Base-by-base conservation (phyloP, 2,113 vertebrate species). In the Oreotrochilus melanogaster region DNA sequence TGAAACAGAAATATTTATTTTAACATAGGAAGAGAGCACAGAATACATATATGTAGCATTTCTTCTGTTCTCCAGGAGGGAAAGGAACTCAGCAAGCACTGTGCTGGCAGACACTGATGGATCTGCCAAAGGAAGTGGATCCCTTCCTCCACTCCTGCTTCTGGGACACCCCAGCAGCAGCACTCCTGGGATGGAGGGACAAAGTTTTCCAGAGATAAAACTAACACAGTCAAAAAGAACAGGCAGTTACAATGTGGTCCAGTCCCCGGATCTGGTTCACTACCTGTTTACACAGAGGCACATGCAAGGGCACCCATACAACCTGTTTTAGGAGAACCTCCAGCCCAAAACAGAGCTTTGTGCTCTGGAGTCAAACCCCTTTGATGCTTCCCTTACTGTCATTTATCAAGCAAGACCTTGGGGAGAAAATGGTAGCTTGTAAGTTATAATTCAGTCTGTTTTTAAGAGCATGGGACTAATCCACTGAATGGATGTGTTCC, bases 1-100 rank as follows among this genome's bases (percentile, higher is more conserved):
- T 97, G 94, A 86, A 96, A 97, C 3, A 96, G 17, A 97, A 51
- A 87, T 2, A 48, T 10, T 23, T 43, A 35, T 12, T 76, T 92
- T 45, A 94, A 23, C 18, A 13, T 1, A 25, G 39, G 39, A 21
- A 33, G 30, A 65, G 53, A 79, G 23, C 42, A 51, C 0, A 22
- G 25, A 72, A 67, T 5, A 86, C 28, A 27, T 1, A 47, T 65
- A 76, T 0, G 22, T 7, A 87, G 61, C 72, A 79, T 69, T 53
- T 53, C 64, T 80, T 72, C 43, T 65, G 73, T 3, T 37, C 71
- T 58, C 56, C 27, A 56, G 27, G 18, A 83, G 83, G 58, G 30
- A 54, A 84, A 78, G 65, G 70, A 81, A n/a, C 28, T 14, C 9
- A 0, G 24, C 24, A 30, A 54, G 61, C 56, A 25, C 47, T 2